Evolutionary conservation across 2,113 vertebrate species (phyloP).

Genomic region (Tragelaphus imberbis): DNA sequence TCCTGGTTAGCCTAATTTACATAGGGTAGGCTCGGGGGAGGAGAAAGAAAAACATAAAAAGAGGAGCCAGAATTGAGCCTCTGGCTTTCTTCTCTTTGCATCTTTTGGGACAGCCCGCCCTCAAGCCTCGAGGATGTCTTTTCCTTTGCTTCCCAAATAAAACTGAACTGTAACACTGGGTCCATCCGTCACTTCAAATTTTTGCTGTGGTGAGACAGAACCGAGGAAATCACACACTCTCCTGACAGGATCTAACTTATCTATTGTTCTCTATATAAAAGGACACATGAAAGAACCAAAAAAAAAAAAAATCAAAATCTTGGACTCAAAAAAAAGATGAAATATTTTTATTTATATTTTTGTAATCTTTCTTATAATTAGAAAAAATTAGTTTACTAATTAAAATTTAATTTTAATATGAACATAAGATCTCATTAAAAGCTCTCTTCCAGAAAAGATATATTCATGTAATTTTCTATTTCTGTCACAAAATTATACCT

Average conservation of each 20-base stretch:
- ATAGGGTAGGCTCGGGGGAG: not conserved
- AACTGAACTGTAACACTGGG: not conserved
- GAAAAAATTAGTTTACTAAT: constrained; percentile 38
- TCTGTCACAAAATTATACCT: not conserved
- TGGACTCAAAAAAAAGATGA: not conserved
- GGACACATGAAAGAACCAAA: not conserved
- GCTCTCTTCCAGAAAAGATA: not conserved
- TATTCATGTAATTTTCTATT: not conserved
- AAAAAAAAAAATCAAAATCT: not conserved
- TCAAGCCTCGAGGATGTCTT: not conserved
- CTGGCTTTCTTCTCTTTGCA: not conserved
- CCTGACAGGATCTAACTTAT: not conserved
- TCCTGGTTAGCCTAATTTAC: not conserved
- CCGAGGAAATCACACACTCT: not conserved
- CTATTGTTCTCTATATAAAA: not conserved
- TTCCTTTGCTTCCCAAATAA: not conserved
- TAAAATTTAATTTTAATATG: constrained; percentile 52
- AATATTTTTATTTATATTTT: not conserved
- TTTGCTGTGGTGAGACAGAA: accelerated
- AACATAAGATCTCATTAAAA: constrained; percentile 33
- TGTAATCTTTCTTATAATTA: constrained; percentile 15
- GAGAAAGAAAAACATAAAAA: not conserved
- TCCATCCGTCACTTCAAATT: not conserved
- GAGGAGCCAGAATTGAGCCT: not conserved
- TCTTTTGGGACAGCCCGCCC: accelerated